phyloP scores from a whole-genome alignment of 2,113 vertebrate species.

The Miniopterus natalensis region DNA sequence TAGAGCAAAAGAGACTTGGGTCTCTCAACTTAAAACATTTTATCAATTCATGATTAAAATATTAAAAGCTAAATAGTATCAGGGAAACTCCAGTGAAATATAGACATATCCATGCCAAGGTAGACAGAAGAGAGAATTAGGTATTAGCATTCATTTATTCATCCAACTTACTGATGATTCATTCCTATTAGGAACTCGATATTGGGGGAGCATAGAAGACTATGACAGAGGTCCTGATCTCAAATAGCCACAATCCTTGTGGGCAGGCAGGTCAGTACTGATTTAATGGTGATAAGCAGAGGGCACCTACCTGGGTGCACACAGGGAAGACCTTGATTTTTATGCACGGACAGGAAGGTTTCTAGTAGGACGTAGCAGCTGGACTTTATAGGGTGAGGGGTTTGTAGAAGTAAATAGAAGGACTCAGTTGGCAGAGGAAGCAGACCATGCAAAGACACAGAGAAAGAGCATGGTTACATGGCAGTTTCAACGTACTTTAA shows the following conservation, averaged over 20 bases:
- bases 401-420: background rate
- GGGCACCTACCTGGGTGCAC: fast-evolving
- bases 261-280: background rate
- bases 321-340: background rate
- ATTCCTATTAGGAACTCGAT: background rate
- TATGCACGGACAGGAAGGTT: background rate
- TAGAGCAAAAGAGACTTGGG: background rate
- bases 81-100: background rate
- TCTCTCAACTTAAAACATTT: background rate
- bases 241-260: background rate
- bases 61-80: background rate
- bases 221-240: background rate
- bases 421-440: background rate
- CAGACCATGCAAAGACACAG: background rate
- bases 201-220: background rate
- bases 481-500: background rate
- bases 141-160: background rate
- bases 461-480: background rate
- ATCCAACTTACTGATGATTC: background rate
- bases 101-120: background rate
- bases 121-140: background rate
- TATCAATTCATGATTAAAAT: background rate
- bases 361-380: background rate
- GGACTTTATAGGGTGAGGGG: background rate
- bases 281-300: background rate